A percentile compares a stretch with the other conserved stretches of the same genome.
These are phyloP conservation scores for Notolabrus celidotus DNA, from an alignment of 2,797 vertebrate genomes.

Conservation along the genomic window DNA sequence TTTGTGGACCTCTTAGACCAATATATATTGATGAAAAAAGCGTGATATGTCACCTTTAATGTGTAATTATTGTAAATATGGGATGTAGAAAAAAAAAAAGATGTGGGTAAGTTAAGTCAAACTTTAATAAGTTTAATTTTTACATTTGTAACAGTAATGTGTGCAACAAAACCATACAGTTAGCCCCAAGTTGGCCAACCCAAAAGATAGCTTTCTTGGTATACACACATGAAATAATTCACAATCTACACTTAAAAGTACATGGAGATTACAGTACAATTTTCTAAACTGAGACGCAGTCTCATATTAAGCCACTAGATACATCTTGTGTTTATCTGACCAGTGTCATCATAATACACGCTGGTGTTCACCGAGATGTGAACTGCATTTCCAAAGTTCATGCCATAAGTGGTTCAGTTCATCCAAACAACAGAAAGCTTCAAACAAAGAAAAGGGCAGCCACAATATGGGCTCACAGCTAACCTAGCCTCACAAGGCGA, in stretches of 20 bases:
- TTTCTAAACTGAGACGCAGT: slow-evolving; percentile 79
- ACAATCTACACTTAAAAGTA: slow-evolving; percentile 82
- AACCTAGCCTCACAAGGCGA: slow-evolving; percentile 60
- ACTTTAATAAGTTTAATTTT: slow-evolving; percentile 83
- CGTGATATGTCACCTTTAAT: too few relatives aligned
- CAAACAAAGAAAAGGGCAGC: slow-evolving; percentile 54
- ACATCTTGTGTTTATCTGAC: slow-evolving; percentile 68
- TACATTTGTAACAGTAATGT: slow-evolving; percentile 80
- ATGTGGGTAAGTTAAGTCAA: slow-evolving; percentile 51
- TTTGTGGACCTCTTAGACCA: too few relatives aligned
- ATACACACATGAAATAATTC: slow-evolving; percentile 83
- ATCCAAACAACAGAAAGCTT: slow-evolving; percentile 52
- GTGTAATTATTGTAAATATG: background rate
- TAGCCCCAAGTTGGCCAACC: slow-evolving; percentile 67
- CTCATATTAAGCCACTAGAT: slow-evolving; percentile 81
- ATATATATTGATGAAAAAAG: too few relatives aligned
- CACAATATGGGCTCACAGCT: slow-evolving; percentile 69
- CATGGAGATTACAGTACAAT: slow-evolving; percentile 81
- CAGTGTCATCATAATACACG: slow-evolving; percentile 60
- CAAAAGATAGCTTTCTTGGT: slow-evolving; percentile 75
- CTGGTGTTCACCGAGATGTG: slow-evolving; percentile 45
- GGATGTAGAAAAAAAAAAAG: slow-evolving; percentile 8
- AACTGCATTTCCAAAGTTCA: slow-evolving; percentile 60
- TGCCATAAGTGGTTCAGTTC: slow-evolving; percentile 62
- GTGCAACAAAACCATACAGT: slow-evolving; percentile 78